Conservation (phyloP, 2,797 vertebrate species). For the Hipposideros larvatus region DNA sequence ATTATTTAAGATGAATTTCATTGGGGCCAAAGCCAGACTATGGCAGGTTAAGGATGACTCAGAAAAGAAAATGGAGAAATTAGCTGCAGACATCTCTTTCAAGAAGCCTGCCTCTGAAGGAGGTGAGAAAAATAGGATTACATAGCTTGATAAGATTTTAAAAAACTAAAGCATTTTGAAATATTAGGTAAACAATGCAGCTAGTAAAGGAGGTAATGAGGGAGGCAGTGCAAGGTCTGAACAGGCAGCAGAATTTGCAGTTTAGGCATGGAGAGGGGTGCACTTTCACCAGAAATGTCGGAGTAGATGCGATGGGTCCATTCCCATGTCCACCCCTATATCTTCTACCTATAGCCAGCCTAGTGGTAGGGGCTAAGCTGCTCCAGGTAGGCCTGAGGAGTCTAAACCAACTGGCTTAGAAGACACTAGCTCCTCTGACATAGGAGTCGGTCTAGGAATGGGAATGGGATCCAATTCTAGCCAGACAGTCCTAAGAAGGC, state of each 20-base stretch:
- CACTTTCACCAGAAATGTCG: background rate
- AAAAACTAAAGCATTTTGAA: background rate
- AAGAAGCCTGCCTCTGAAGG: background rate
- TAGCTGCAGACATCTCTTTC: background rate
- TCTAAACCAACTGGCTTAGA: background rate
- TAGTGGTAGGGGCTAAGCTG: background rate
- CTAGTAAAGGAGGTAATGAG: background rate
- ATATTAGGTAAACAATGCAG: background rate
- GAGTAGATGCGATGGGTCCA: accelerated
- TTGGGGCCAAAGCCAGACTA: background rate
- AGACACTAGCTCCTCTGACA: background rate
- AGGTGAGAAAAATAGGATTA: background rate
- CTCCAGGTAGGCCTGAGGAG: background rate
- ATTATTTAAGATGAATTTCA: background rate
- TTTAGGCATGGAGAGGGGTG: background rate
- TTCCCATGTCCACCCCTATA: background rate
- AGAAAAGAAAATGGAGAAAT: background rate
- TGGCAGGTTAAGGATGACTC: background rate
- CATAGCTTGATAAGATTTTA: background rate
- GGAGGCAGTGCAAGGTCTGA: background rate
- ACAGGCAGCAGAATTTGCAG: background rate
- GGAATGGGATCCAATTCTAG: background rate
- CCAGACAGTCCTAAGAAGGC: background rate
- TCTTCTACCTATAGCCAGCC: background rate
- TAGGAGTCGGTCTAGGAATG: background rate